Base-by-base conservation (phyloP, 92 coral and sea anemone genomes). In the Phenganax subtilis region DNA sequence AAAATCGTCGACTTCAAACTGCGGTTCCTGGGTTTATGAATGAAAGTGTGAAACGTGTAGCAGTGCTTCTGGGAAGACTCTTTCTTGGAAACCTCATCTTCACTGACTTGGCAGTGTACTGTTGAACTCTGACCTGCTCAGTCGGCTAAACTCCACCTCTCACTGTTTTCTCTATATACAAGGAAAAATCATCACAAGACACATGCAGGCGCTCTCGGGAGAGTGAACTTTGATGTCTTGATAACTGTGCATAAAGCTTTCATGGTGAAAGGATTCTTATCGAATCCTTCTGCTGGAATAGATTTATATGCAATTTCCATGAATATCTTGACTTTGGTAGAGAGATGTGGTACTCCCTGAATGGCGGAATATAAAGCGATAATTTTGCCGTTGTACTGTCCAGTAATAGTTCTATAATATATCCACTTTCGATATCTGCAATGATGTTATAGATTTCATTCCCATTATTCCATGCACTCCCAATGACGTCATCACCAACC, bases 401-500 rank as follows among this genome's bases (percentile, higher is more conserved):
- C 11, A 68, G 73, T 68, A 68, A 0, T 1, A 68, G 3, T 68
- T 68, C 73, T 12, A 68, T 16, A 30, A n/a, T 27, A 68, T 28
- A 51, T 68, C 54, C 73, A 10, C 47, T 68, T 10, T 10, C 14
- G 73, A 68, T 53, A 37, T 68, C 73, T 10, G 53, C 54, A 37
- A 68, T 68, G 6, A 68, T 8, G 53, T 68, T 68, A 29, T 68
- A 68, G 37, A 68, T 68, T 68, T 68, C 15, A 6, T 0, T 68
- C 15, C 73, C 73, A 68, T 68, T 17, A 25, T 37, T 68, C 73
- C 73, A 68, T 11, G 73, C 52, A 68, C 73, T 68, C 0, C 73
- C 73, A 68, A 68, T 68, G 73, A 68, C 53, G n/a, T 68, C 53
- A 68, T 68, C 73, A 25, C 73, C 73, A n/a, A 68, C 73, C 73